These are phyloP conservation scores for Paguma larvata DNA, from an alignment of 2,797 vertebrate genomes.

Conservation along the genomic window DNA sequence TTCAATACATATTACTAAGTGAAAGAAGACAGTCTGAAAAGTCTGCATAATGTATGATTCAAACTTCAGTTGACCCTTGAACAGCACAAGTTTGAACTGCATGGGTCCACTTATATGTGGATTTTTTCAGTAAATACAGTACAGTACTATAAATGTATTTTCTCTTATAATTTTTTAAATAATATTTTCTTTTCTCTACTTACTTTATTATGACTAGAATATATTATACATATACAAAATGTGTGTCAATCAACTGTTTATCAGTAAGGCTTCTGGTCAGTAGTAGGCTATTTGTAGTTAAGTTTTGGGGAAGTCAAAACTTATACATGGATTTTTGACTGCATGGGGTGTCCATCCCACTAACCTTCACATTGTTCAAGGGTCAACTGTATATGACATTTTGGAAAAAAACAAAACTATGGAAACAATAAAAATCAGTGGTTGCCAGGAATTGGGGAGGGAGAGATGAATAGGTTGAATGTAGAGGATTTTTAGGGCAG, in stretches of 20 bases:
- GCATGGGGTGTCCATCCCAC: not conserved
- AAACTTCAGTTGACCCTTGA: not conserved
- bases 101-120: not conserved
- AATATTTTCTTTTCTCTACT: not conserved
- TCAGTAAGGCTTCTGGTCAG: not conserved
- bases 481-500: not conserved
- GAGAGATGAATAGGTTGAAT: not conserved
- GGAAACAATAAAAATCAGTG: not conserved
- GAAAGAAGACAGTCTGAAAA: not conserved
- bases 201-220: not conserved
- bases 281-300: not conserved
- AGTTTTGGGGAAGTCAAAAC: not conserved
- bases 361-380: not conserved
- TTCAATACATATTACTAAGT: not conserved
- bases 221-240: not conserved
- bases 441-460: not conserved
- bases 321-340: not conserved
- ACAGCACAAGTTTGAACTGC: not conserved
- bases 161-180: not conserved
- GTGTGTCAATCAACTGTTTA: not conserved
- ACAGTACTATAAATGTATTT: not conserved
- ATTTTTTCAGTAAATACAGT: not conserved
- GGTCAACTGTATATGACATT: not conserved
- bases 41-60: not conserved
- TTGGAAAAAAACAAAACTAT: not conserved